phyloP scores from a whole-genome alignment of 2,113 vertebrate species.

The Agapornis roseicollis region DNA sequence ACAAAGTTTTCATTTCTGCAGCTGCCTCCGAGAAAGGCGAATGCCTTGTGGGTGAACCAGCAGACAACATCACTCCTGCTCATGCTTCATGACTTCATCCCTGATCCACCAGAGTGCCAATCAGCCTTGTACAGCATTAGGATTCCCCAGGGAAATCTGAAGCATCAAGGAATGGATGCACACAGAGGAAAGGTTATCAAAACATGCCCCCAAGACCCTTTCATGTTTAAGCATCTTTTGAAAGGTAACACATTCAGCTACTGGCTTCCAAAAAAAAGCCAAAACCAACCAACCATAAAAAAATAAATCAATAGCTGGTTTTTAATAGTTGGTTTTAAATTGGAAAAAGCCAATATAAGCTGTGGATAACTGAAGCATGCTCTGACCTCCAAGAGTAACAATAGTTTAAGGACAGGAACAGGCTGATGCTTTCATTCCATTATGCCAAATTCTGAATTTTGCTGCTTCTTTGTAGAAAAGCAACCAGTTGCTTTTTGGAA shows the following conservation, averaged over 20 bases:
- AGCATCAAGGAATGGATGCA: neutral
- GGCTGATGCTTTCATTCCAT: neutral
- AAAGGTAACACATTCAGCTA: neutral
- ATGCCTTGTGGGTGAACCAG: neutral
- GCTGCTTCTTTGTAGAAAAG: neutral
- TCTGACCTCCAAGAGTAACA: neutral
- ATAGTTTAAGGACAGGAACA: neutral
- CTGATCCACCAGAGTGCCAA: accelerated
- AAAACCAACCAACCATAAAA: neutral
- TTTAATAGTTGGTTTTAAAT: neutral
- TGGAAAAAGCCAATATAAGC: slow-evolving; percentile 1
- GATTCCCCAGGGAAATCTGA: neutral
- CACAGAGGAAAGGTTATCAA: neutral
- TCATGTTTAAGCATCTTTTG: neutral
- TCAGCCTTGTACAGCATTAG: accelerated
- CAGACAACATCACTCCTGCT: neutral
- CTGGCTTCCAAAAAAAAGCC: neutral
- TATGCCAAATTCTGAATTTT: neutral
- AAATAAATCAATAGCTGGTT: neutral
- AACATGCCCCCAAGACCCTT: accelerated
- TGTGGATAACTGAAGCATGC: neutral
- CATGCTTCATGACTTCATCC: neutral
- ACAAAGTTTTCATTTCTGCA: neutral
- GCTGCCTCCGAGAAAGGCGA: neutral
- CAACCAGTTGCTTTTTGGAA: neutral